These are phyloP conservation scores for Camponotus floridanus DNA, from an alignment of 1,140 invertebrate species.

Conservation along the genomic window DNA sequence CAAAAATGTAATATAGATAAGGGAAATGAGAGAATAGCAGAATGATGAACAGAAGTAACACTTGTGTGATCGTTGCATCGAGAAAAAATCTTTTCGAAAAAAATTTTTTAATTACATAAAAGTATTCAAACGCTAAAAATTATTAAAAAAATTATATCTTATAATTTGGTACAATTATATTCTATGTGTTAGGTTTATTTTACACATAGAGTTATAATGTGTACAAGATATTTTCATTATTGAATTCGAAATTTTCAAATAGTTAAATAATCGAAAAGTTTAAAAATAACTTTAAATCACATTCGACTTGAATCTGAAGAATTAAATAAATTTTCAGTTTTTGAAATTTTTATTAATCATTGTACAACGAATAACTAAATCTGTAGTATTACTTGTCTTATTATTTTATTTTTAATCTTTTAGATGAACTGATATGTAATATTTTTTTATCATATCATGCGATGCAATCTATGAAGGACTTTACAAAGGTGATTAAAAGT, in stretches of 20 bases:
- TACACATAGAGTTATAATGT: slow-evolving; percentile 24
- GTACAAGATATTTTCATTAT: slow-evolving; percentile 52
- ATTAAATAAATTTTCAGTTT: too few species aligned
- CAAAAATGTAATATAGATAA: slow-evolving; percentile 71
- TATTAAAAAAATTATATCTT: too few species aligned
- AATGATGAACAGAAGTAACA: slow-evolving; percentile 9
- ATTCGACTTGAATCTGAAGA: too few species aligned
- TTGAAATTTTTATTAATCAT: slow-evolving; percentile 17
- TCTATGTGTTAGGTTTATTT: slow-evolving; percentile 49
- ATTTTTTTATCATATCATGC: slow-evolving; percentile 66
- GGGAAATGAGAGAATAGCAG: slow-evolving; percentile 2
- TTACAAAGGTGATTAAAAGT: not conserved
- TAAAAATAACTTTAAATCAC: too few species aligned
- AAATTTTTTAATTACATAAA: slow-evolving; percentile 62
- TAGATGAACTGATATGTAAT: slow-evolving; percentile 59
- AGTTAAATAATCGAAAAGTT: too few species aligned
- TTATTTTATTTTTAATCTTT: slow-evolving; percentile 59
- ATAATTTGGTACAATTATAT: slow-evolving; percentile 57
- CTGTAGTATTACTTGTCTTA: slow-evolving; percentile 47
- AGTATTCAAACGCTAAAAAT: slow-evolving; percentile 59
- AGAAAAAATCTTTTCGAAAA: slow-evolving; percentile 14
- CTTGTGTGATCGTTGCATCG: slow-evolving; percentile 26
- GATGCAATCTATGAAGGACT: not conserved
- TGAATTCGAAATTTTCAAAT: too few species aligned
- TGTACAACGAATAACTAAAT: slow-evolving; percentile 52